Conservation (phyloP, 2,888 invertebrate genomes). For the Drosophila neotestacea region DNA sequence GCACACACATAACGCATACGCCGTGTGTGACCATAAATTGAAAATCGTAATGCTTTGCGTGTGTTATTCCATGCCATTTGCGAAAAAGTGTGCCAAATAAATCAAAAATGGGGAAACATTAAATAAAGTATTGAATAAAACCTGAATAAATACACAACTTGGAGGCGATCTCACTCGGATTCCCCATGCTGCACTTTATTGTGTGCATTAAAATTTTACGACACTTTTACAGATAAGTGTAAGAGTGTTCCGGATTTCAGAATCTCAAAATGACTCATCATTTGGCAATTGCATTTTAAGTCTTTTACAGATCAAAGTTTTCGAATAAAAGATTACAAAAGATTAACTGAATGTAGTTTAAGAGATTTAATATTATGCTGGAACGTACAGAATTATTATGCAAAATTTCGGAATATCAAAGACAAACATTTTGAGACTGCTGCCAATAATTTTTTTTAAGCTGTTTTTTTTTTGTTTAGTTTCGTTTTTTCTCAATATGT, state of each 20-base stretch:
- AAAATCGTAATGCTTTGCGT: slow-evolving; percentile 37
- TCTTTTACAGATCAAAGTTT: slow-evolving; percentile 3
- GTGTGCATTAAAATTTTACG: slow-evolving; percentile 50
- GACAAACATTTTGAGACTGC: slow-evolving; percentile 26
- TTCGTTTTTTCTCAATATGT: slow-evolving; percentile 22
- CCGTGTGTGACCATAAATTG: slow-evolving; percentile 51
- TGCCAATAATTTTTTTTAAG: not conserved
- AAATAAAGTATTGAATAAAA: slow-evolving; percentile 62
- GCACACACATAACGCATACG: slow-evolving; percentile 60
- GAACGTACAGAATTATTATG: slow-evolving; percentile 5
- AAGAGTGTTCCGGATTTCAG: slow-evolving; percentile 5
- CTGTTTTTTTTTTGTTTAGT: not conserved
- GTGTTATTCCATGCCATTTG: slow-evolving; percentile 56
- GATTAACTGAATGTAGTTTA: not conserved
- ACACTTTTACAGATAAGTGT: slow-evolving; percentile 37
- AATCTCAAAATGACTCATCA: slow-evolving; percentile 20
- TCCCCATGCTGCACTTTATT: slow-evolving; percentile 48
- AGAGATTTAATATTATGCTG: not conserved
- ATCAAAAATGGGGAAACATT: slow-evolving; percentile 58
- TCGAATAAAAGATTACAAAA: not conserved
- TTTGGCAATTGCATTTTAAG: not conserved
- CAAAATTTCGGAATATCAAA: slow-evolving; percentile 34
- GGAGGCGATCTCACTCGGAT: slow-evolving; percentile 7
- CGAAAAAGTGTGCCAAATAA: slow-evolving; percentile 73
- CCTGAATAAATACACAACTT: slow-evolving; percentile 60